A percentile compares a stretch with the other conserved stretches of the same genome.
phyloP scores from a whole-genome alignment of 2,888 invertebrate species.

The Anticlea derivata region DNA sequence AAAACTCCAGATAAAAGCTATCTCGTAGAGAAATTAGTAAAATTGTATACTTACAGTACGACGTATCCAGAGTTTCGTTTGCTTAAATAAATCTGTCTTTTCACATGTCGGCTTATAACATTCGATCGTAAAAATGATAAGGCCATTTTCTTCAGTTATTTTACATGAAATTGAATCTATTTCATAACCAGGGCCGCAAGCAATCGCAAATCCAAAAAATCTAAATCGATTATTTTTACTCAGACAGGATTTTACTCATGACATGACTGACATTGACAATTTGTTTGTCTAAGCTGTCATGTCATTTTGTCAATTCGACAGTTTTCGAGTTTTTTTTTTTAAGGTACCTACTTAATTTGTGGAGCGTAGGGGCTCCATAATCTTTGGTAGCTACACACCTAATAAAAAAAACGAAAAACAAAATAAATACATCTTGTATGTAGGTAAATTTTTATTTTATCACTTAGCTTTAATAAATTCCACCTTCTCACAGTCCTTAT shows the following conservation, averaged over 20 bases:
- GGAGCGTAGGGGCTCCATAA: no score
- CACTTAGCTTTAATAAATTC: conserved; percentile 56
- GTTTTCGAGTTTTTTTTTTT: no score
- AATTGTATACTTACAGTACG: conserved; percentile 85
- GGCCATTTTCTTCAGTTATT: conserved; percentile 53
- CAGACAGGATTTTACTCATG: no score
- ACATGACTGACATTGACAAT: no score
- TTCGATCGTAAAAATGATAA: conserved; percentile 72
- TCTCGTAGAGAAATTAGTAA: neutral
- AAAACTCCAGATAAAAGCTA: neutral
- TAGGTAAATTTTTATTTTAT: no score
- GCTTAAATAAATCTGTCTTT: conserved; percentile 68
- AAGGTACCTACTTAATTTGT: no score
- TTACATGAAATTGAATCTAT: conserved; percentile 37
- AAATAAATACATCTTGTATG: neutral
- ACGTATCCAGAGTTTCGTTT: conserved; percentile 87
- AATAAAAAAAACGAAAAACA: no score
- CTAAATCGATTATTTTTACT: neutral
- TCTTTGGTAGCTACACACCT: no score
- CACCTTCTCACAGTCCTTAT: conserved; percentile 60
- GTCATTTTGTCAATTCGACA: conserved; percentile 33
- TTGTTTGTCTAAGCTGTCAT: no score
- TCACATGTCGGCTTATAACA: conserved; percentile 64
- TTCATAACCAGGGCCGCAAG: conserved; percentile 48
- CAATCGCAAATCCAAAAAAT: neutral